Evolutionary conservation across 2,888 invertebrate genomes (phyloP).

Genomic region (Priapulus caudatus): DNA sequence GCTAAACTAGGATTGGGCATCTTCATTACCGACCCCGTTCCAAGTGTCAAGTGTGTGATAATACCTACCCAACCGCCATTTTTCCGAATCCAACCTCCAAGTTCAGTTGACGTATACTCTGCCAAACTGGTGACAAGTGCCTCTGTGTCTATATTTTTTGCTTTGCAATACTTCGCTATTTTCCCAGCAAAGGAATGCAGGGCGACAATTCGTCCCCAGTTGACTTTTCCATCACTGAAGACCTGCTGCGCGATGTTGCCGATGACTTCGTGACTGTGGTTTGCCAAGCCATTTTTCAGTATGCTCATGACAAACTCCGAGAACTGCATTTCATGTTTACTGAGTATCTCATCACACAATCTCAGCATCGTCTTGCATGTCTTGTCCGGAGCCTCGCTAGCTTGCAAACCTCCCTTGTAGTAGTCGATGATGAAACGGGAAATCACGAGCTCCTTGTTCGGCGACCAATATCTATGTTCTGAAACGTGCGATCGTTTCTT

Average conservation of each 20-base stretch:
- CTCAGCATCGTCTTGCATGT: not conserved
- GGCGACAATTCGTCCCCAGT: not conserved
- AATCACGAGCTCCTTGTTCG: too few relatives aligned
- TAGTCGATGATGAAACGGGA: not conserved
- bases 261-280: too few relatives aligned
- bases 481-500: too few relatives aligned
- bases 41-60: too few relatives aligned
- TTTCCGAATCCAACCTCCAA: not conserved
- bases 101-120: not conserved
- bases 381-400: not conserved
- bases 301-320: not conserved
- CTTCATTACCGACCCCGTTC: too few relatives aligned
- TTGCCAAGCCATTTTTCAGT: too few relatives aligned
- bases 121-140: not conserved
- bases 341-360: not conserved
- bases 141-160: not conserved
- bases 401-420: not conserved
- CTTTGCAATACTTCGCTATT: conserved; percentile 1
- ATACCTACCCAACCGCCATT: not conserved
- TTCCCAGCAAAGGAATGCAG: not conserved
- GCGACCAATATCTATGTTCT: too few relatives aligned
- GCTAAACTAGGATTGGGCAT: too few relatives aligned
- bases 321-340: not conserved
- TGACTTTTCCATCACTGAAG: not conserved
- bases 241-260: too few relatives aligned